phyloP scores from a whole-genome alignment of 2,797 vertebrate species.

The Psittacula echo region DNA sequence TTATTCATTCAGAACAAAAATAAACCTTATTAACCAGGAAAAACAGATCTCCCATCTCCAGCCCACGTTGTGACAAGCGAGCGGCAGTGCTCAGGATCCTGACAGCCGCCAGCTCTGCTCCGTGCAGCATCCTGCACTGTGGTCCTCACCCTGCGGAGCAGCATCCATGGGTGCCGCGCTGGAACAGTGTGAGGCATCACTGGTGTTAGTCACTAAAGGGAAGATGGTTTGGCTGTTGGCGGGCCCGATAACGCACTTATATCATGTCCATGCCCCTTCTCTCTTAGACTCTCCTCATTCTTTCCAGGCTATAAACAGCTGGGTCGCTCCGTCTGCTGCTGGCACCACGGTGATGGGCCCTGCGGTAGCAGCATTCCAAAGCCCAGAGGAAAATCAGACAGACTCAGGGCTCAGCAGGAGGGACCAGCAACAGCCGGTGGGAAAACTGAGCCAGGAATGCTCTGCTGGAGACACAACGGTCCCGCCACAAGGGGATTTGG shows the following conservation, averaged over 20 bases:
- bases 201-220: accelerated
- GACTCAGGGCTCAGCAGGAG: accelerated
- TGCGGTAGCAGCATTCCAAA: accelerated
- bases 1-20: constrained; percentile 77
- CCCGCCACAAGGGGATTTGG: background rate
- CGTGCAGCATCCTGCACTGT: background rate
- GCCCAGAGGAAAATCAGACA: background rate
- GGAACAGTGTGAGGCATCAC: accelerated
- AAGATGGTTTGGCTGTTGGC: background rate
- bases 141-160: background rate
- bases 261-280: background rate
- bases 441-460: accelerated
- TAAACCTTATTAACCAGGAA: constrained; percentile 74
- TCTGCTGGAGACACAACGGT: background rate
- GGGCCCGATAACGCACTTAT: background rate
- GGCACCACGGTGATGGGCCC: background rate
- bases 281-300: background rate
- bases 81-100: background rate
- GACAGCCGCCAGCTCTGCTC: constrained; percentile 5
- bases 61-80: constrained; percentile 34
- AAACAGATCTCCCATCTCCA: constrained; percentile 65
- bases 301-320: background rate
- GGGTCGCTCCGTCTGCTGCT: accelerated
- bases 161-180: background rate
- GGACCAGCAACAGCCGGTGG: accelerated